A percentile compares a stretch with the other conserved stretches of the same genome.
Evolutionary conservation across 35 echinoderm and acorn worm genomes (phyloP).

Genomic region (Apostichopus californicus): DNA sequence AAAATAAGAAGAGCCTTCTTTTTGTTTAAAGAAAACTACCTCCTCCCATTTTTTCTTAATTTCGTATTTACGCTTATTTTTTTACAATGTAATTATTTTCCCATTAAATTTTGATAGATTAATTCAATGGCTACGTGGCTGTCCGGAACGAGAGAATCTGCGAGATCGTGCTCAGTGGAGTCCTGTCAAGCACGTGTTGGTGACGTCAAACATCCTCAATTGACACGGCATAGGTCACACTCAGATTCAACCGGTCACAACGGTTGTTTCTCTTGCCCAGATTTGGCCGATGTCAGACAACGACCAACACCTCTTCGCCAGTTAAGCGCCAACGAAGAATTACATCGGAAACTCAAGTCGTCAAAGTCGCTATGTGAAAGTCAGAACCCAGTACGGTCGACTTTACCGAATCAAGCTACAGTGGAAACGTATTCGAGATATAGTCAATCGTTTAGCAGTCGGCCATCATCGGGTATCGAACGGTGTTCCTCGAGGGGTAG

Average conservation of each 20-base stretch:
- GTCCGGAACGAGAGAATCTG: not conserved
- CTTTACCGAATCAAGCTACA: conserved; percentile 2
- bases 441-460: conserved; percentile 11
- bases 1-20: too few relatives aligned
- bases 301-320: not conserved
- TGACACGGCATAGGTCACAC: conserved; percentile 11
- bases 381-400: not conserved
- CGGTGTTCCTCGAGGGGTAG: conserved; percentile 37
- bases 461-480: conserved; percentile 45
- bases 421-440: conserved; percentile 33
- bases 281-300: conserved; percentile 1
- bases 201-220: not conserved
- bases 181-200: not conserved
- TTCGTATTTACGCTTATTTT: too few relatives aligned
- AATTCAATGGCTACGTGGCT: conserved; percentile 22
- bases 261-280: conserved; percentile 44
- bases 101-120: not conserved
- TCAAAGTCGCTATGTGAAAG: conserved; percentile 62
- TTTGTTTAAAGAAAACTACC: too few relatives aligned
- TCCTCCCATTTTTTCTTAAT: too few relatives aligned
- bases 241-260: not conserved
- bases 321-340: not conserved
- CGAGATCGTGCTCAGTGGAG: not conserved
- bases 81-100: not conserved
- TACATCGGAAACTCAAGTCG: conserved; percentile 61